Base-by-base conservation (phyloP, 2,797 vertebrate species). In the Periophthalmus magnuspinnatus region DNA sequence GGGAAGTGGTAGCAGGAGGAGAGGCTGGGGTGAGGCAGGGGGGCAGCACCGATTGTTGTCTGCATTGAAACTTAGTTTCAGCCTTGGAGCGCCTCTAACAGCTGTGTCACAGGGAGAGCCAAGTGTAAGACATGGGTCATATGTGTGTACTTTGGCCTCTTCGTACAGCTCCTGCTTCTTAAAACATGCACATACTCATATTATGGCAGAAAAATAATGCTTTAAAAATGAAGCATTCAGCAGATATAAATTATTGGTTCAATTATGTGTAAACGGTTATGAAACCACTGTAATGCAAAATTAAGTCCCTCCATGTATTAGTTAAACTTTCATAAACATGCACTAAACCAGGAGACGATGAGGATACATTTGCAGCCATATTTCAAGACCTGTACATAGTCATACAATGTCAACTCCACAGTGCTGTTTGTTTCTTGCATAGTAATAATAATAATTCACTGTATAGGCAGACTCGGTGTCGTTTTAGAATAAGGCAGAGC, bases 1-100 rank as follows among this genome's bases (percentile, higher is more conserved):
- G 77, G 89, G 91, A 93, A 89, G 83, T 75, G 48, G 68, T 59
- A 61, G 36, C 45, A 70, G 78, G 21, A 85, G 77, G 75, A 78
- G 72, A 76, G 78, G 69, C 76, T 59, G 78, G 72, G 70, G 70
- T 17, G 47, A 28, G 28, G 72, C 56, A 24, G 3, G 57, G 69
- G 72, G 33, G 57, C 66, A 1, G 72, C 52, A 19, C 57, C 45
- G 71, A 85, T 90, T 91, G 90, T 90, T 90, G 91, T 88, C 90
- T 91, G 88, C 72, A 62, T 24, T 66, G 32, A 90, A 88, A 87
- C 82, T 69, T 57, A 45, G n/a, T n/a, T n/a, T n/a, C n/a, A n/a
- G n/a, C n/a, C n/a, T n/a, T n/a, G n/a, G n/a, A n/a, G n/a, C n/a
- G n/a, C n/a, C n/a, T n/a, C n/a, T 60, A 85, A 86, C 84, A 80